phyloP scores from a whole-genome alignment of 2,113 vertebrate genomes.

The Dendrocopos noguchii region DNA sequence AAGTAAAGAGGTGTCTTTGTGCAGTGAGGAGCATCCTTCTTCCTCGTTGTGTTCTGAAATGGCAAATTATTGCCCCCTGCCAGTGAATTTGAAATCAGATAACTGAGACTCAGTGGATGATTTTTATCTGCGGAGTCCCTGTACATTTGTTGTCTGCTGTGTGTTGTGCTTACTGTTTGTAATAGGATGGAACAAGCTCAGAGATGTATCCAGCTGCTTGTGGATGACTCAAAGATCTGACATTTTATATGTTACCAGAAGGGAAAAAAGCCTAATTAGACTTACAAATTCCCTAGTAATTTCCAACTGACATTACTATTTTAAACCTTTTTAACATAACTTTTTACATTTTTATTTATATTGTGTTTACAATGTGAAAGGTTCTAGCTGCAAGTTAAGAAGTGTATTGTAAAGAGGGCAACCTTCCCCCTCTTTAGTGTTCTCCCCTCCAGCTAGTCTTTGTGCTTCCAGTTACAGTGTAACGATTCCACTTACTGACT shows the following conservation, averaged over 20 bases:
- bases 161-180: neutral
- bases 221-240: neutral
- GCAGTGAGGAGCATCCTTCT: conserved; percentile 35
- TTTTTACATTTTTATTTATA: neutral
- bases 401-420: neutral
- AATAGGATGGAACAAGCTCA: neutral
- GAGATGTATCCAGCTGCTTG: neutral
- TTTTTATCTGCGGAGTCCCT: conserved; percentile 20
- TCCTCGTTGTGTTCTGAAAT: conserved; percentile 16
- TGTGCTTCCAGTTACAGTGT: neutral
- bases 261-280: neutral
- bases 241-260: neutral
- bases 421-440: neutral
- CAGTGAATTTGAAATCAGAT: conserved; percentile 57
- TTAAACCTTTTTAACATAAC: neutral
- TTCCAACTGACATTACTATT: neutral
- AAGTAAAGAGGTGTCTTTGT: conserved; percentile 51
- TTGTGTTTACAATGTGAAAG: neutral
- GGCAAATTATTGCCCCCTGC: conserved; percentile 13
- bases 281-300: neutral
- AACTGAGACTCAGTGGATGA: conserved; percentile 6
- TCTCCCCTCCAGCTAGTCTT: neutral
- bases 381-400: neutral
- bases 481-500: neutral
- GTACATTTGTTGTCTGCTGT: conserved; percentile 4